Evolutionary conservation across 2,797 vertebrate genomes (phyloP).

Genomic region (Ctenopoma multispine): DNA sequence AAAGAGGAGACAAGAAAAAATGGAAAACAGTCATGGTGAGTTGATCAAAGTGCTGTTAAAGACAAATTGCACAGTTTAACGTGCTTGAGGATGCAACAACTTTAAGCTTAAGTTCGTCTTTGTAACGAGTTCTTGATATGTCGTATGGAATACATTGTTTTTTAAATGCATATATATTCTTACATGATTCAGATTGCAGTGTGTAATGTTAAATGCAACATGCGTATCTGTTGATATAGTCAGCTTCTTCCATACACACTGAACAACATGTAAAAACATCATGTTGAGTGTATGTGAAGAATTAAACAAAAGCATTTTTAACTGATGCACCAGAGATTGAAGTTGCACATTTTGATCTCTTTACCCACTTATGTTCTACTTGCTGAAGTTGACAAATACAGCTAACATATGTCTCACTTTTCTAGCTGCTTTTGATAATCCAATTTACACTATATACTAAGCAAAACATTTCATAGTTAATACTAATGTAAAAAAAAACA

Average conservation of each 20-base stretch:
- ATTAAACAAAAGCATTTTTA: no score
- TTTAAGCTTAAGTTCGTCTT: not conserved
- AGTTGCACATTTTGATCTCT: no score
- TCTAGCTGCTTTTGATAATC: not conserved
- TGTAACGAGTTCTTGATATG: not conserved
- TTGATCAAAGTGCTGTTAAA: not conserved
- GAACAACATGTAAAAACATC: not conserved
- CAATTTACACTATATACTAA: not conserved
- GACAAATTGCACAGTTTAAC: not conserved
- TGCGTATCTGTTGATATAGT: not conserved
- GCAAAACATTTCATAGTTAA: not conserved
- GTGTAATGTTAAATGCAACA: not conserved
- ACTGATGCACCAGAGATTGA: no score
- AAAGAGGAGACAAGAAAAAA: slow-evolving; percentile 24
- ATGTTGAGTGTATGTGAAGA: no score
- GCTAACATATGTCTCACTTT: no score
- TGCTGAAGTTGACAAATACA: no score
- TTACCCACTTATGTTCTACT: no score
- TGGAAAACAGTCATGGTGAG: slow-evolving; percentile 37
- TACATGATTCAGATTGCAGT: not conserved
- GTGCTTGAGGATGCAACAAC: not conserved
- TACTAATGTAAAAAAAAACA: not conserved
- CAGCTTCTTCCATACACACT: not conserved
- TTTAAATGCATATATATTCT: not conserved
- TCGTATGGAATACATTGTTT: not conserved